These are phyloP conservation scores for Pangasius djambal DNA, from an alignment of 2,797 vertebrate genomes.

Conservation along the genomic window DNA sequence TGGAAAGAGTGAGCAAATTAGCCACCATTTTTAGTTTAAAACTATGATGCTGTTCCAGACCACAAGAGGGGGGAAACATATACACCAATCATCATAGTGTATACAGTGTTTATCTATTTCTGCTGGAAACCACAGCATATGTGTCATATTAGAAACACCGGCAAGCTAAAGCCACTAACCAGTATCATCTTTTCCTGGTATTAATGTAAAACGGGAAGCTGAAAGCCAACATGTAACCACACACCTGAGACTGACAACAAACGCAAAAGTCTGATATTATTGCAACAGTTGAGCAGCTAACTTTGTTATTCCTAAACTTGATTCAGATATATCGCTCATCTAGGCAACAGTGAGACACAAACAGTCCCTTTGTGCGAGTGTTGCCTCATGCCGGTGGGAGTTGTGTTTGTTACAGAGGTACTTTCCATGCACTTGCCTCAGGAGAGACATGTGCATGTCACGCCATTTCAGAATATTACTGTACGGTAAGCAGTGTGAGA, in stretches of 20 bases:
- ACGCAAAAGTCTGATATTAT: neutral
- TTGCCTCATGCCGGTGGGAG: slow-evolving; percentile 56
- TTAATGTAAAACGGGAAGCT: neutral
- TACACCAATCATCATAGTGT: neutral
- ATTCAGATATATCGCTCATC: neutral
- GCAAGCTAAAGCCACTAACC: neutral
- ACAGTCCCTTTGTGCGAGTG: slow-evolving; percentile 29
- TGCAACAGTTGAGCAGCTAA: neutral
- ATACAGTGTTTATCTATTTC: slow-evolving; percentile 3
- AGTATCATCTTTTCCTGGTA: neutral
- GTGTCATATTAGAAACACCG: neutral
- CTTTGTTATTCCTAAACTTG: neutral
- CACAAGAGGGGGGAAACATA: neutral
- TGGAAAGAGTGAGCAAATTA: neutral
- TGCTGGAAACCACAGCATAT: neutral
- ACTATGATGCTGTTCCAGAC: neutral
- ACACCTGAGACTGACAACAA: neutral
- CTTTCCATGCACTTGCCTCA: slow-evolving; percentile 59
- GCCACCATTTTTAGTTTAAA: neutral
- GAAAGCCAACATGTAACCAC: neutral
- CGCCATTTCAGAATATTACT: slow-evolving; percentile 17
- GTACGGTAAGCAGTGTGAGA: neutral
- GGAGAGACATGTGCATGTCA: slow-evolving; percentile 14
- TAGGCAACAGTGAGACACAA: slow-evolving; percentile 43
- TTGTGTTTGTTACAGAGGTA: slow-evolving; percentile 52